Conservation (phyloP, 2,113 vertebrate genomes). For the Chroicocephalus ridibundus region DNA sequence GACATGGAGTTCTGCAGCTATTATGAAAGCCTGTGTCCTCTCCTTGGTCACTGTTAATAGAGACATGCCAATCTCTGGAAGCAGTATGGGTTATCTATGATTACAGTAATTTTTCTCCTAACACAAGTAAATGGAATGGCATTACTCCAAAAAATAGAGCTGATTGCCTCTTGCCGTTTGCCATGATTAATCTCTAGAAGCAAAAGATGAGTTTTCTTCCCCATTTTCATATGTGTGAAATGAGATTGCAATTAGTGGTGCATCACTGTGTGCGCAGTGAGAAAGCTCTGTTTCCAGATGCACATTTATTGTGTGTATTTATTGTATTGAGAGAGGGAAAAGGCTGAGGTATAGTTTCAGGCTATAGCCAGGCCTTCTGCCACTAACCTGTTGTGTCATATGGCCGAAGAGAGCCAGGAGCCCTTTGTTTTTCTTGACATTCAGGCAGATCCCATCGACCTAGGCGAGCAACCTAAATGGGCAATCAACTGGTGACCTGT, state of each 20-base stretch:
- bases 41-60: neutral
- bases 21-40: neutral
- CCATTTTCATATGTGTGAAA: neutral
- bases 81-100: neutral
- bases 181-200: neutral
- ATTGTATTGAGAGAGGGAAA: neutral
- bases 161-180: neutral
- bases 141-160: neutral
- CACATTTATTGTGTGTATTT: neutral
- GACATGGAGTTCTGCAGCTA: neutral
- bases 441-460: neutral
- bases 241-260: neutral
- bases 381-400: neutral
- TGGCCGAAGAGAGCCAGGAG: neutral
- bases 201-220: neutral
- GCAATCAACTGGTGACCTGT: neutral
- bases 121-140: neutral
- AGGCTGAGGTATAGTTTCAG: neutral
- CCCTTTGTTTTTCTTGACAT: neutral
- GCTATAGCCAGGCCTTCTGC: neutral
- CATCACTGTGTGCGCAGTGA: rapidly evolving
- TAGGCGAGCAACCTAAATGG: neutral
- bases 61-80: neutral
- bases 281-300: neutral
- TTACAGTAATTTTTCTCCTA: neutral